A percentile compares a stretch with the other conserved stretches of the same genome.
These are phyloP conservation scores for Otocyon megalotis DNA, from an alignment of 2,113 vertebrate species.

Conservation along the genomic window DNA sequence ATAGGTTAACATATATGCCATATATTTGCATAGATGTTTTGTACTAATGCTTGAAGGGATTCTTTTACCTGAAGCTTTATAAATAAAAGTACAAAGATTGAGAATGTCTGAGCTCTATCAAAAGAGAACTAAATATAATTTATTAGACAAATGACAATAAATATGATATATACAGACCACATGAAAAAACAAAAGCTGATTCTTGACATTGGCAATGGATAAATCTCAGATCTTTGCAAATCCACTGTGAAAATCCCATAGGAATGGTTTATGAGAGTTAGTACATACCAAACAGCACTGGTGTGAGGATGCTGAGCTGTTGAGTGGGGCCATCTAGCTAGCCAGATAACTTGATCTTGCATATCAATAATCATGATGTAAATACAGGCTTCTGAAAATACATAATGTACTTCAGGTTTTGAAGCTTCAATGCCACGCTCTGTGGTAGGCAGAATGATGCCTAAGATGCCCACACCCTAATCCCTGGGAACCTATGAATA, in stretches of 20 bases:
- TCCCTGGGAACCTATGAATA: too few species aligned
- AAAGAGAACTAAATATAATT: background rate
- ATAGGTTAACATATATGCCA: background rate
- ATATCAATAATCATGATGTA: too few species aligned
- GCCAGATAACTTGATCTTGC: too few species aligned
- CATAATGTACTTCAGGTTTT: background rate
- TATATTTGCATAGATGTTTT: background rate
- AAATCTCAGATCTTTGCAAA: background rate
- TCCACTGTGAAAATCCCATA: background rate
- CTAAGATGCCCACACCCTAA: background rate
- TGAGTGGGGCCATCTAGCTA: fast-evolving
- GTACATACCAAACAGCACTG: fast-evolving
- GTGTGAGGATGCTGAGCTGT: fast-evolving
- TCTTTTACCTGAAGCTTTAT: slow-evolving; percentile 5
- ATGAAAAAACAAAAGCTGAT: background rate
- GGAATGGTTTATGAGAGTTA: background rate
- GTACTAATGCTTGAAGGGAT: background rate
- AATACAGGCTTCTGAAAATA: background rate
- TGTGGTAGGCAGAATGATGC: background rate
- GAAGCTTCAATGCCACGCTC: background rate
- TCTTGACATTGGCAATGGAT: background rate
- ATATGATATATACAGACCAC: background rate
- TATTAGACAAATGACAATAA: background rate
- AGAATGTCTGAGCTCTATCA: background rate
- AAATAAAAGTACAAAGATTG: background rate